phyloP scores from a whole-genome alignment of 2,797 vertebrate species.

The Lacerta bilineata region DNA sequence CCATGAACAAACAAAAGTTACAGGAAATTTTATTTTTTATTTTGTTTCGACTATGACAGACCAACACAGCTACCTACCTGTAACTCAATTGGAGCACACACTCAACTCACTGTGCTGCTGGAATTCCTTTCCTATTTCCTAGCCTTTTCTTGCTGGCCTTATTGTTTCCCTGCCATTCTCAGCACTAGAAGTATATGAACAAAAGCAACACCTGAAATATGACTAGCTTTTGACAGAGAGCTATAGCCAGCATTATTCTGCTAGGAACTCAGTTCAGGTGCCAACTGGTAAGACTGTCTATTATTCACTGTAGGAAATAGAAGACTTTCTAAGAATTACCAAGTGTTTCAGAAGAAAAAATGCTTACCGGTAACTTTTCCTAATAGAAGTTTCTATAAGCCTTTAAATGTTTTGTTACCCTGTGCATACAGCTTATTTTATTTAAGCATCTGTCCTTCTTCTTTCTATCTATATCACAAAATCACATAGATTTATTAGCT shows the following conservation, averaged over 20 bases:
- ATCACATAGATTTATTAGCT: neutral
- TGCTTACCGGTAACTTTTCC: neutral
- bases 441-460: neutral
- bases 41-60: too few relatives aligned
- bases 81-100: neutral
- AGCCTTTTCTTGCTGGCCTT: neutral
- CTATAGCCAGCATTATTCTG: neutral
- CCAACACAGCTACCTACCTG: too few relatives aligned
- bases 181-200: neutral
- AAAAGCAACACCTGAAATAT: neutral
- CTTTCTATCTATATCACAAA: neutral
- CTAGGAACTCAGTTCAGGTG: neutral
- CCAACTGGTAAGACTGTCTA: neutral
- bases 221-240: neutral
- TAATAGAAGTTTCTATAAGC: neutral
- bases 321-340: neutral
- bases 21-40: too few relatives aligned
- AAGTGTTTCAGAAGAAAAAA: neutral
- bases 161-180: neutral
- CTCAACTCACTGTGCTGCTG: neutral
- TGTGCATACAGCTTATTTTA: neutral
- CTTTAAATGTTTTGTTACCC: neutral
- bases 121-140: neutral
- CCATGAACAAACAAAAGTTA: too few relatives aligned
- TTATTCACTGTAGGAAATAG: neutral